These are phyloP conservation scores for Microtus ochrogaster DNA, from an alignment of 2,113 vertebrate genomes.

Conservation along the genomic window DNA sequence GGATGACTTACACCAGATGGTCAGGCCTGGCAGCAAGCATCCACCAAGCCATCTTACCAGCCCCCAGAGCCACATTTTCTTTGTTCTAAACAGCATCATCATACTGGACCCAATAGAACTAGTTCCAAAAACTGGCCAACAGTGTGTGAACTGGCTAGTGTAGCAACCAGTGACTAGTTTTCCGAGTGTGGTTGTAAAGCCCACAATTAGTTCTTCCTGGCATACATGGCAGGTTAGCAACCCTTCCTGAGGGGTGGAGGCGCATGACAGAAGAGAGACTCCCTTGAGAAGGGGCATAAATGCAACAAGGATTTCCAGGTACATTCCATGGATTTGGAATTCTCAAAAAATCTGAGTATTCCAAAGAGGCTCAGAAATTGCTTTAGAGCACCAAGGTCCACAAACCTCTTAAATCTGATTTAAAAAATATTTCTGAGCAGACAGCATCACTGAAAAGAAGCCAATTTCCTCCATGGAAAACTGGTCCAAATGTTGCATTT, in stretches of 20 bases:
- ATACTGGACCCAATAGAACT: background rate
- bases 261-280: background rate
- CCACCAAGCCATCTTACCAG: background rate
- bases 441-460: background rate
- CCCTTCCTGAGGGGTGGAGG: too few relatives aligned
- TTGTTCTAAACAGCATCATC: background rate
- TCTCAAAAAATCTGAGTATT: background rate
- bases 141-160: background rate
- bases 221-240: background rate
- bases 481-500: background rate
- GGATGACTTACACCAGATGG: too few relatives aligned
- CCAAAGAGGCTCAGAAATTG: background rate
- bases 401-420: background rate
- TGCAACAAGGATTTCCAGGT: background rate
- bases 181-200: background rate
- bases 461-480: background rate
- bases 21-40: background rate
- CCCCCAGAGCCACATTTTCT: background rate
- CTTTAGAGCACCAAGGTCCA: background rate
- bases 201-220: background rate
- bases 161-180: conserved; percentile 12
- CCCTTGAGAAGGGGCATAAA: background rate
- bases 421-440: background rate
- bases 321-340: background rate
- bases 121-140: background rate